These are phyloP conservation scores for Polymixis lichenea DNA, from an alignment of 2,888 invertebrate genomes.

Conservation along the genomic window DNA sequence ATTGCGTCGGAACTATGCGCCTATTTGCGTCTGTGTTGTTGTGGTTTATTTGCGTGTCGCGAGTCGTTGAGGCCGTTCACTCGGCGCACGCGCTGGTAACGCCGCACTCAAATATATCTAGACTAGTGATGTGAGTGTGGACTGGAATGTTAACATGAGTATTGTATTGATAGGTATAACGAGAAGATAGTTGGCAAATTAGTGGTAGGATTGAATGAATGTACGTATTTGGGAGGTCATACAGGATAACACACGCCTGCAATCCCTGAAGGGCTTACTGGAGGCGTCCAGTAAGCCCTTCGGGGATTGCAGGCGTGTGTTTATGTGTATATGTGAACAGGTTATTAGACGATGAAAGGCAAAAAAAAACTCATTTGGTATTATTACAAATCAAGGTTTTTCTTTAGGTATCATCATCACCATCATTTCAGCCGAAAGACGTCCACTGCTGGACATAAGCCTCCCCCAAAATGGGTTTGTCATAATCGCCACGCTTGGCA, in stretches of 20 bases:
- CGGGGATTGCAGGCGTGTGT: not conserved
- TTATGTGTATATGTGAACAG: not conserved
- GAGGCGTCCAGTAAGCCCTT: no score
- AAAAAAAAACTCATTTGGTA: not conserved
- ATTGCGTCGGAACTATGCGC: conserved; percentile 77
- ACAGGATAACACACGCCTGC: no score
- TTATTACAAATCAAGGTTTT: no score
- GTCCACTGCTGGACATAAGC: no score
- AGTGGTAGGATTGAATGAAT: not conserved
- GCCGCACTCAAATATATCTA: conserved; percentile 61
- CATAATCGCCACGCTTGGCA: no score
- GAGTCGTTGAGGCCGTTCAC: conserved; percentile 87
- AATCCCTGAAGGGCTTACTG: no score
- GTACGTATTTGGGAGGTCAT: not conserved
- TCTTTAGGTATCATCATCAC: no score
- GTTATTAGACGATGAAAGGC: not conserved
- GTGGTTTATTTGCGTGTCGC: conserved; percentile 88
- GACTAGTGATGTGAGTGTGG: conserved; percentile 44
- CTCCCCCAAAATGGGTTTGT: no score
- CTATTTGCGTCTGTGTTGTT: conserved; percentile 78
- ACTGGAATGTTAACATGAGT: conserved; percentile 35
- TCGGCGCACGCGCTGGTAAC: conserved; percentile 69
- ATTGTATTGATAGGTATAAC: not conserved
- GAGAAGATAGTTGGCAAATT: no score
- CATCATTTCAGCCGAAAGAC: no score